Evolutionary conservation across 2,113 vertebrate species (phyloP), one percentile per base, ranked within the genome.

Genomic region (Eclectus roratus): DNA sequence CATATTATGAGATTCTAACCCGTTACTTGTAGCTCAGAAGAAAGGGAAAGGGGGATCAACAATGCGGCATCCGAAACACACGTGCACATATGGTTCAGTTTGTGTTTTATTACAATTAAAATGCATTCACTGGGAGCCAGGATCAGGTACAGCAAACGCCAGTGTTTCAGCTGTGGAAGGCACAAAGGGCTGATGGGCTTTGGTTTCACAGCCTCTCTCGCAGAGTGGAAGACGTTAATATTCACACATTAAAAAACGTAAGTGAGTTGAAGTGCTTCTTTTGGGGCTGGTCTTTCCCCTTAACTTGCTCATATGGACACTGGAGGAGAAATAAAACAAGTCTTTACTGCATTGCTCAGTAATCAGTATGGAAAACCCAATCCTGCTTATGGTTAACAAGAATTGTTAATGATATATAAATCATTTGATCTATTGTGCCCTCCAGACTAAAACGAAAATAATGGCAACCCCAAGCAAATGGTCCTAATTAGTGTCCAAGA

Each of bases 231-330:
- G 43, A 83, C 33, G 8, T 39, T 70, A 47, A 79, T 65, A 64
- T 28, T 96, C 70, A 98, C 41, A 98, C 86, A 91, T 98, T 5
- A 9, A 9, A 31, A 99, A 98, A 98, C 19, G 29, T 99, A 93
- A 13, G 29, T 24, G 92, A 98, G 88, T 98, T 98, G 96, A 98
- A 99, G 17, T 1, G 28, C 95, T 99, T 99, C 96, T 97, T 99
- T 98, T 98, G 97, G 3, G 97, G 97, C n/a, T 98, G 94, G 90
- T 99, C 98, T 97, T 98, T 98, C 95, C 98, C 97, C 52, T 98
- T 98, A 94, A 97, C 97, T 98, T 99, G 98, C 64, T 98, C 98
- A 80, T 98, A 98, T 33, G 98, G 98, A 98, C 98, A 98, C 99
- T 99, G 97, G 71, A 96, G 91, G 96, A 97, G 91, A 96, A 97